Percentiles rank a stretch among this genome's conserved stretches.
Evolutionary conservation across 1,140 invertebrate genomes (phyloP).

Genomic region (Pogonomyrmex barbatus): DNA sequence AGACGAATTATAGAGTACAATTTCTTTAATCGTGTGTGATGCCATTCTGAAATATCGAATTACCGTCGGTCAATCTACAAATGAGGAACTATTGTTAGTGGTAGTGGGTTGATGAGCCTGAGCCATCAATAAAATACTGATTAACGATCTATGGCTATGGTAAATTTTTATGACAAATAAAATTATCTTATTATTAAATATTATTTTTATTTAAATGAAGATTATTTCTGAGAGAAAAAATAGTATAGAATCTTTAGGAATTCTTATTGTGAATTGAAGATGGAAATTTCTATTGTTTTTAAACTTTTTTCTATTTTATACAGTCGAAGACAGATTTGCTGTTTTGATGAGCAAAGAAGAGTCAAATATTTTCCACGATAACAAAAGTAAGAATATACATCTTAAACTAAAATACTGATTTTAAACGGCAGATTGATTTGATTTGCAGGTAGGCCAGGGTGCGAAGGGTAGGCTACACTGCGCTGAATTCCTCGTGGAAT

Average conservation of each 20-base stretch:
- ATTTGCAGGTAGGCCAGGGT: neutral
- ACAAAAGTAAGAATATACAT: neutral
- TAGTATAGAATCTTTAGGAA: neutral
- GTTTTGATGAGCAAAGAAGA: neutral
- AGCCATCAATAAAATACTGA: neutral
- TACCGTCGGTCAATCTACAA: neutral
- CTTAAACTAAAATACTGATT: constrained; percentile 10
- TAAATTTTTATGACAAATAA: constrained; percentile 4
- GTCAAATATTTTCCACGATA: neutral
- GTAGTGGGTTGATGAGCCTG: neutral
- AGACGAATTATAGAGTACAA: neutral
- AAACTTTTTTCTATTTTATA: neutral
- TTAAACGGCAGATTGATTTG: neutral
- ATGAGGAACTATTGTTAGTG: neutral
- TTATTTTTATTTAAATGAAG: neutral
- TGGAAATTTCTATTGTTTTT: neutral
- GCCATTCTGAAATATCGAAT: neutral
- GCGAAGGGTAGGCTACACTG: neutral
- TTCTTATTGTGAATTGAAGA: neutral
- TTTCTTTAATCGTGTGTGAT: neutral
- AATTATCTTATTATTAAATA: neutral
- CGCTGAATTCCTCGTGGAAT: constrained; percentile 39
- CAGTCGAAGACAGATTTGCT: neutral
- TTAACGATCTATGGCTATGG: neutral
- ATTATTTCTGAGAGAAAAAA: neutral